Conservation (phyloP, 2,797 vertebrate genomes). For the Centropyge bicolor region DNA sequence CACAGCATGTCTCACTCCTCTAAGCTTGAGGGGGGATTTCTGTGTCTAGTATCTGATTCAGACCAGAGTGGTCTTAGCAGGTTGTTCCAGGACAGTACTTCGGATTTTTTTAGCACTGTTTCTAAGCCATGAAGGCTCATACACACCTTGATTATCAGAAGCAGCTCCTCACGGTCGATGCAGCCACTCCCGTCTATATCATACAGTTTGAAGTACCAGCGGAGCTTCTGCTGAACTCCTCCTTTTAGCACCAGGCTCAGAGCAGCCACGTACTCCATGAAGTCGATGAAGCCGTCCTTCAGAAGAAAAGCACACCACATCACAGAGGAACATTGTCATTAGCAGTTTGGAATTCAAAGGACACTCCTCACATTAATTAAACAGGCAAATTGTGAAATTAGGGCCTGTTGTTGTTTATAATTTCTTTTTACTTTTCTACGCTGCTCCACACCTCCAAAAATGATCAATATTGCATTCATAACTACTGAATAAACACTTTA, state of each 20-base stretch:
- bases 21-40: conserved; percentile 17
- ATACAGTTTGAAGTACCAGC: conserved; percentile 91
- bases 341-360: not conserved
- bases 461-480: not conserved
- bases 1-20: not conserved
- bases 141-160: conserved; percentile 87
- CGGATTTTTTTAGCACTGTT: not conserved
- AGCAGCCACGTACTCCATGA: conserved; percentile 91
- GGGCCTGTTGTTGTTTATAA: not conserved
- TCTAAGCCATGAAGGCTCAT: conserved; percentile 8
- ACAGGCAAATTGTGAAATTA: not conserved
- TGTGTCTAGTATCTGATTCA: not conserved
- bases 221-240: conserved; percentile 89
- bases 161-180: conserved; percentile 88
- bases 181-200: conserved; percentile 89
- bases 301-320: not conserved
- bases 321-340: not conserved
- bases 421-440: not conserved
- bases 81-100: conserved; percentile 24
- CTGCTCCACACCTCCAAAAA: not conserved
- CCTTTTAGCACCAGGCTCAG: conserved; percentile 89
- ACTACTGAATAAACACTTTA: not conserved
- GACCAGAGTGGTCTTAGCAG: not conserved
- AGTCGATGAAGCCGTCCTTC: conserved; percentile 90
- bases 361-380: not conserved